These are phyloP conservation scores for Watsonalla cultraria DNA, from an alignment of 2,888 invertebrate genomes.

Conservation along the genomic window DNA sequence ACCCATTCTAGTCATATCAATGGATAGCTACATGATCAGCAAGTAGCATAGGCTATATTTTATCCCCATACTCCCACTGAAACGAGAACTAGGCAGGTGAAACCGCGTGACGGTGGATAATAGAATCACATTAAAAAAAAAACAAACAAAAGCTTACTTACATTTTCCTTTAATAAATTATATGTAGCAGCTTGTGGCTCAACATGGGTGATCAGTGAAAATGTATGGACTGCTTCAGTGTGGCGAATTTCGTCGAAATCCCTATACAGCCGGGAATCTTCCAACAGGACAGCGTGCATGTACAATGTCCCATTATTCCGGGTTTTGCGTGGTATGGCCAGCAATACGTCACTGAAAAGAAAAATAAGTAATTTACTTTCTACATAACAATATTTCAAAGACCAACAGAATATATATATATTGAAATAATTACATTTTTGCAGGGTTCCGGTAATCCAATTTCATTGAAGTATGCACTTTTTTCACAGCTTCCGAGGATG, in stretches of 20 bases:
- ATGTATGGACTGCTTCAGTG: constrained; percentile 80
- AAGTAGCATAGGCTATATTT: no score
- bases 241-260: constrained; percentile 78
- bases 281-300: constrained; percentile 84
- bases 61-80: no score
- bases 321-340: constrained; percentile 86
- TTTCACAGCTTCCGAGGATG: constrained; percentile 54
- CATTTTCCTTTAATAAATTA: constrained; percentile 80
- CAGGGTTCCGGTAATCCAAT: constrained; percentile 81
- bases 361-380: constrained; percentile 3
- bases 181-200: constrained; percentile 87
- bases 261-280: constrained; percentile 67
- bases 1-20: no score
- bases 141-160: constrained; percentile 23
- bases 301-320: constrained; percentile 91
- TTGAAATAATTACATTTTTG: constrained; percentile 49
- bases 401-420: background rate
- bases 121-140: no score
- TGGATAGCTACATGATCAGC: no score
- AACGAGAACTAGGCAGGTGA: no score
- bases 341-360: constrained; percentile 78
- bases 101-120: no score
- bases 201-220: constrained; percentile 85
- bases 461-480: constrained; percentile 80
- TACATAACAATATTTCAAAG: background rate